These are phyloP conservation scores for Abrostola tripartita DNA, from an alignment of 2,888 invertebrate species.

Conservation along the genomic window DNA sequence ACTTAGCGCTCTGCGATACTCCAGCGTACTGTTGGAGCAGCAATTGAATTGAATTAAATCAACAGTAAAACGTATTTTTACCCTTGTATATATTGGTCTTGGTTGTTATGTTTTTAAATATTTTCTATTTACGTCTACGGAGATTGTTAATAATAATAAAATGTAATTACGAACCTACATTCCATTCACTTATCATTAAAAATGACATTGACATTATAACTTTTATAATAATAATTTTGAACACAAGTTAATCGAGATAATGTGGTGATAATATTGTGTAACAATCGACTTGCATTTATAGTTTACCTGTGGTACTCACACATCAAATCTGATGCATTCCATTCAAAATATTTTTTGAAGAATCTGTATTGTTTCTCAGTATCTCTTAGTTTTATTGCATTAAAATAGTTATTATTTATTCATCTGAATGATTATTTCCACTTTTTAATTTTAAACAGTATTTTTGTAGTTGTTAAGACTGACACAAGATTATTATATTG, in stretches of 20 bases:
- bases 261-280: conserved; percentile 51
- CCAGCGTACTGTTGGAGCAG: conserved; percentile 3
- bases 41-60: conserved; percentile 1
- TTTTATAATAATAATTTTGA: conserved; percentile 19
- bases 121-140: conserved; percentile 19
- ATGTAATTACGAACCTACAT: conserved; percentile 33
- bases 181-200: conserved; percentile 43
- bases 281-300: conserved; percentile 65
- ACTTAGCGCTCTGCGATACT: conserved; percentile 17
- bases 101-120: conserved; percentile 19
- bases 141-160: conserved; percentile 35
- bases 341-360: conserved; percentile 64
- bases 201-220: conserved; percentile 14
- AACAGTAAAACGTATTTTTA: background rate
- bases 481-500: conserved; percentile 83
- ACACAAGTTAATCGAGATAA: conserved; percentile 19
- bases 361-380: conserved; percentile 74
- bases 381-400: conserved; percentile 62
- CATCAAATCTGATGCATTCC: conserved; percentile 75
- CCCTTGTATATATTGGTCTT: conserved; percentile 19
- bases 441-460: conserved; percentile 80
- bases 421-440: conserved; percentile 65
- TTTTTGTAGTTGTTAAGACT: conserved; percentile 86
- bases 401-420: conserved; percentile 55
- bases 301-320: conserved; percentile 59